Conservation (phyloP, 1,140 invertebrate species). For the Pantala flavescens region DNA sequence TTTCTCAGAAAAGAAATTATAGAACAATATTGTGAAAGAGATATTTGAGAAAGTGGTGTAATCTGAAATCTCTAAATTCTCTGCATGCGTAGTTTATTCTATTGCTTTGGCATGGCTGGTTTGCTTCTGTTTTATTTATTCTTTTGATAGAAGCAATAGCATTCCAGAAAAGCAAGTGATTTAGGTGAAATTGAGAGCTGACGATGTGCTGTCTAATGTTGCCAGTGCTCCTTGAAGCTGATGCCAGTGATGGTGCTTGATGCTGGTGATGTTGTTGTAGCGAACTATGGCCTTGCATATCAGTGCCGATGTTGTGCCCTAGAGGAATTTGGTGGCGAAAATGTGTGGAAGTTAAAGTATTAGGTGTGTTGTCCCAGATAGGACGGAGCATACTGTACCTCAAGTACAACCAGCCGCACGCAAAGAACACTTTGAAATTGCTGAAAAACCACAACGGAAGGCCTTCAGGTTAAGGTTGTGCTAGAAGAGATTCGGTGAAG, state of each 20-base stretch:
- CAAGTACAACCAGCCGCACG: conserved; percentile 67
- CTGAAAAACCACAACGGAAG: conserved; percentile 41
- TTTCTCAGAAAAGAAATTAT: not conserved
- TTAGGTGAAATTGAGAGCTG: not conserved
- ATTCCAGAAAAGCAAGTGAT: not conserved
- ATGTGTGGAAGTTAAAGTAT: conserved; percentile 10
- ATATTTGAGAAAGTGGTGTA: not conserved
- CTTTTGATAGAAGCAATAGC: not conserved
- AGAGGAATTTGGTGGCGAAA: not conserved
- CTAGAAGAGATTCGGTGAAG: conserved; percentile 16
- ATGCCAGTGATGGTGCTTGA: not conserved
- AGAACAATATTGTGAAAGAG: not conserved
- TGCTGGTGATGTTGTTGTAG: not conserved
- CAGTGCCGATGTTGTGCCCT: not conserved
- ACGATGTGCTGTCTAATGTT: not conserved
- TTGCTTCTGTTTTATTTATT: not conserved
- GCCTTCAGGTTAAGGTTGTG: conserved; percentile 22
- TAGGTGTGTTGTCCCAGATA: not conserved
- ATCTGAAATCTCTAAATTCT: not conserved
- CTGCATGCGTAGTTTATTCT: not conserved
- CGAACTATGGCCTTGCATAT: not conserved
- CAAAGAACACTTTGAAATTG: conserved; percentile 61
- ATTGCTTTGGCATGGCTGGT: not conserved
- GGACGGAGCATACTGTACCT: conserved; percentile 43
- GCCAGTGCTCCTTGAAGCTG: conserved; percentile 2